These are phyloP conservation scores for Ephestia elutella DNA, from an alignment of 1,140 invertebrate species.

Conservation along the genomic window DNA sequence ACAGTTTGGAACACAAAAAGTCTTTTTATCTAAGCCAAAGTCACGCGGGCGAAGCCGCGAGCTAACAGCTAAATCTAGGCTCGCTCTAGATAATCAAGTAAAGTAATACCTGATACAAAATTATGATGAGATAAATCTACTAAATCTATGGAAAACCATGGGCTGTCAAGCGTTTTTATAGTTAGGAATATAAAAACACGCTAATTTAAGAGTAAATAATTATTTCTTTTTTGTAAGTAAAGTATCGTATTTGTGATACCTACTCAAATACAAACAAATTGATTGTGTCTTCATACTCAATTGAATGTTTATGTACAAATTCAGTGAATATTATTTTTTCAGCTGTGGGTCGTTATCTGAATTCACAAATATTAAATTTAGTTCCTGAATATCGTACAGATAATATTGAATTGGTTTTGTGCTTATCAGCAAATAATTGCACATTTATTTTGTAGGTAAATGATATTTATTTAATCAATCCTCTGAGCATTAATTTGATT, in stretches of 20 bases:
- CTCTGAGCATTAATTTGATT: background rate
- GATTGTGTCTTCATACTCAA: background rate
- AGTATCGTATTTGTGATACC: background rate
- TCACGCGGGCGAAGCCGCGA: no score
- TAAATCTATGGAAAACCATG: no score
- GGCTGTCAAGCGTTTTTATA: no score
- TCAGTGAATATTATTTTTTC: background rate
- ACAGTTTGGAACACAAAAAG: no score
- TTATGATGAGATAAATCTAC: no score
- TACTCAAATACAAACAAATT: background rate
- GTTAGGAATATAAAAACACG: no score
- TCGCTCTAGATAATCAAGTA: no score
- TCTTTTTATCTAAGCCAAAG: no score
- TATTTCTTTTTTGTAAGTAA: background rate
- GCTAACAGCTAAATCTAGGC: no score
- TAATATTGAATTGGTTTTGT: background rate
- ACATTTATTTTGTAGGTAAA: background rate
- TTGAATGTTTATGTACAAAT: background rate
- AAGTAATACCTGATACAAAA: no score
- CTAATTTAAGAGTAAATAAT: no score
- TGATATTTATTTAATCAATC: background rate
- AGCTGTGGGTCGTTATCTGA: background rate
- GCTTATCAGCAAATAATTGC: slow-evolving; percentile 5
- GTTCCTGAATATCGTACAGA: background rate
- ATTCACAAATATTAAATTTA: background rate